phyloP scores from a whole-genome alignment of 2,797 vertebrate species.

The Pipistrellus nathusii region DNA sequence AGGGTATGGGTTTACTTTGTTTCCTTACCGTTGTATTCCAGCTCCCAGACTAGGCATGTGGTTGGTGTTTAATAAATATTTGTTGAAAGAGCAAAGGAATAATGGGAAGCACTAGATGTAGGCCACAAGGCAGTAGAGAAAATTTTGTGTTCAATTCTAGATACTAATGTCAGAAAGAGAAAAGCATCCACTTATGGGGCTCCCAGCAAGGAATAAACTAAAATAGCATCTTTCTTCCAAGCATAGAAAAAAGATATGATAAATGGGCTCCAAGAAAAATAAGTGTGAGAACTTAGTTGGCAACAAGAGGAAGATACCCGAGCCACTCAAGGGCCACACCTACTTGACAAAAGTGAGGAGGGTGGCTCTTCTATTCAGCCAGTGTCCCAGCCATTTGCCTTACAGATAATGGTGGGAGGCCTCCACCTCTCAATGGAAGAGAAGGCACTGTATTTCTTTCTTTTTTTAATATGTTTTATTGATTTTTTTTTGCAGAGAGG shows the following conservation, averaged over 20 bases:
- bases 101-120: not conserved
- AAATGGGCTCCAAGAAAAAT: conserved; percentile 36
- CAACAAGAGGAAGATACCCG: not conserved
- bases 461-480: too few species aligned
- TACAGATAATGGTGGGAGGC: not conserved
- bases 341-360: not conserved
- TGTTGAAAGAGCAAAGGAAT: conserved; percentile 31
- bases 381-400: not conserved
- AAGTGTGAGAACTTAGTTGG: not conserved
- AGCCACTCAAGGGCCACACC: not conserved
- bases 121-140: not conserved
- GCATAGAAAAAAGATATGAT: not conserved
- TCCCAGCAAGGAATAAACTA: not conserved
- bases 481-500: too few species aligned
- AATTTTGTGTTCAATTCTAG: not conserved
- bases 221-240: not conserved
- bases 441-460: not conserved
- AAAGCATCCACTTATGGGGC: not conserved
- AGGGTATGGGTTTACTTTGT: not conserved
- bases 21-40: not conserved
- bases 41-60: not conserved
- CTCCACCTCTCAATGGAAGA: not conserved
- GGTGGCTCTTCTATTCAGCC: not conserved
- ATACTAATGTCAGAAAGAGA: not conserved
- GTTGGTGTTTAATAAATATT: conserved; percentile 26